These are phyloP conservation scores for Daptonema setosum DNA, from an alignment of 2,888 invertebrate genomes.

Conservation along the genomic window DNA sequence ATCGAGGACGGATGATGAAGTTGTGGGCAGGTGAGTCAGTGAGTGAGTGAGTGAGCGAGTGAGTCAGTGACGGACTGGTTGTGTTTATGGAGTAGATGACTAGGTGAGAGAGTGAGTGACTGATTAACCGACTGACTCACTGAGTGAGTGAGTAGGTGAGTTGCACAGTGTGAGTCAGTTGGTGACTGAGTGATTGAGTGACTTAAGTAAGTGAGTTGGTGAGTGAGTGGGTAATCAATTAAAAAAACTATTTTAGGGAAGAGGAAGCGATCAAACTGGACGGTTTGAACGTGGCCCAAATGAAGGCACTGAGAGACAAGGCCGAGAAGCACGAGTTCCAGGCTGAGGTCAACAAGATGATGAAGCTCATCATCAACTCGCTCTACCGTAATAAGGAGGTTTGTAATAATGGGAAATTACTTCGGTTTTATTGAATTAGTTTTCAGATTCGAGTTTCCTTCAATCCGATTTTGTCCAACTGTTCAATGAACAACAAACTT, in stretches of 20 bases:
- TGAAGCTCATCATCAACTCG: conserved; percentile 99
- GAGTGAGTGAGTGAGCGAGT: conserved; percentile 4
- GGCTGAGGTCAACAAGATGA: conserved; percentile 98
- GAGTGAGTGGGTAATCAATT: background rate
- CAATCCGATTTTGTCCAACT: conserved; percentile 10
- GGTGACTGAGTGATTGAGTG: conserved; percentile 4
- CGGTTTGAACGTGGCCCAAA: conserved; percentile 73
- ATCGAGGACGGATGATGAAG: conserved; percentile 77
- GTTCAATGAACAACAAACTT: background rate
- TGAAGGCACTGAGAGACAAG: conserved; percentile 67
- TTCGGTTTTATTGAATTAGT: background rate
- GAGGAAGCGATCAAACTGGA: conserved; percentile 89
- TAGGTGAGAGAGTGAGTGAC: conserved; percentile 25
- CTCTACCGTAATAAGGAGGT: conserved; percentile 94
- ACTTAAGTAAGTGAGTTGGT: background rate
- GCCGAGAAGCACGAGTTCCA: conserved; percentile 54
- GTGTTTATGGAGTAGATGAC: too few species aligned
- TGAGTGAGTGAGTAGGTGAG: background rate
- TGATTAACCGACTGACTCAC: background rate
- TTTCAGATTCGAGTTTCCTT: conserved; percentile 5
- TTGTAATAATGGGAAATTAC: too few species aligned
- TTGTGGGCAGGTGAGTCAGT: conserved; percentile 39
- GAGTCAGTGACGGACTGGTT: background rate
- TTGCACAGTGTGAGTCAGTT: conserved; percentile 22
- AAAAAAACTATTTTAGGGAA: conserved; percentile 41